phyloP scores from a whole-genome alignment of 2,888 invertebrate species.

The Lasioglossum lativentre region DNA sequence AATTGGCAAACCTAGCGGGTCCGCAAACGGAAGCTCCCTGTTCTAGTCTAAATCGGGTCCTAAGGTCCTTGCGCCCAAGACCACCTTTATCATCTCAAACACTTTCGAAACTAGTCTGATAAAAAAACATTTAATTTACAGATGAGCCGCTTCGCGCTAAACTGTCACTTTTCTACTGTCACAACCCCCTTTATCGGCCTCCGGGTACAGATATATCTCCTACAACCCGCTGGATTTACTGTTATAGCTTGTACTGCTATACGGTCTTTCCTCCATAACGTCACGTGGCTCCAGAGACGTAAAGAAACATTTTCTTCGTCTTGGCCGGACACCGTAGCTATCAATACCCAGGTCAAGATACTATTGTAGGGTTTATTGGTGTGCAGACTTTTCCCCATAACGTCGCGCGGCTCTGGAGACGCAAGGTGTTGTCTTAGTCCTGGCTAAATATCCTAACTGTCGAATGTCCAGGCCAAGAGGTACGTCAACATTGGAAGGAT shows the following conservation, averaged over 20 bases:
- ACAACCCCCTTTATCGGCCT: not conserved
- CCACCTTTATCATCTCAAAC: not conserved
- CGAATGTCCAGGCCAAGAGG: not conserved
- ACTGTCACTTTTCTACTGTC: not conserved
- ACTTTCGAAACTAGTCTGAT: conserved; percentile 6
- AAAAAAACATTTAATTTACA: not conserved
- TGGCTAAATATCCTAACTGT: not conserved
- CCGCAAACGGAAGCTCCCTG: not conserved
- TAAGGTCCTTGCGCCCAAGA: not conserved
- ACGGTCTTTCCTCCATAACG: not conserved
- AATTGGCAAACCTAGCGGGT: not conserved
- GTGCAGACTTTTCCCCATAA: not conserved
- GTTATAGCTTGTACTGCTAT: not conserved
- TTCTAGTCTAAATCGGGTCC: not conserved
- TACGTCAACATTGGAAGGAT: not conserved
- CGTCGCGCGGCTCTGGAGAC: not conserved
- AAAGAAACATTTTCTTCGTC: not conserved
- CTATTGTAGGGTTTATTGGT: not conserved
- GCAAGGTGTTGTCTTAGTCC: not conserved
- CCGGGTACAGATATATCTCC: not conserved
- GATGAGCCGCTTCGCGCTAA: not conserved
- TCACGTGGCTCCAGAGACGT: not conserved
- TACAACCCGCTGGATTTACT: not conserved
- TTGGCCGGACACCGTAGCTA: not conserved
- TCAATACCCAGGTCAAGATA: not conserved